Percentiles rank a stretch among this genome's conserved stretches.
These are phyloP conservation scores for Brachypodius melanocephalos DNA, from an alignment of 2,113 vertebrate species.

Conservation along the genomic window DNA sequence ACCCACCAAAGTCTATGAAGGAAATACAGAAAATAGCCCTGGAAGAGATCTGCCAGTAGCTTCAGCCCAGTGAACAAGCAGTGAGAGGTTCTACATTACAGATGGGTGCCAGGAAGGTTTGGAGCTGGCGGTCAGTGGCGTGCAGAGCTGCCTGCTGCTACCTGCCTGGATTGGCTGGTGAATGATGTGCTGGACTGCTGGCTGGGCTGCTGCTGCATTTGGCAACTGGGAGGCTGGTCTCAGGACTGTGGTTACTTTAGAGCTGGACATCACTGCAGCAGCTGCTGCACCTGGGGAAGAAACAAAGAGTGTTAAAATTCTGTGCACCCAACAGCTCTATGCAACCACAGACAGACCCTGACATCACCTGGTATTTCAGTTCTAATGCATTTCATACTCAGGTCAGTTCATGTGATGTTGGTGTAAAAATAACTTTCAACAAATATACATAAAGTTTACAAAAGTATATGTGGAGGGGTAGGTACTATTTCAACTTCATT, in stretches of 20 bases:
- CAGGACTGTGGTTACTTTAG: constrained; percentile 91
- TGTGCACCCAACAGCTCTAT: accelerated
- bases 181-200: constrained; percentile 92
- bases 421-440: neutral
- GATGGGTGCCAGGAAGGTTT: neutral
- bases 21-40: neutral
- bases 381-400: no score
- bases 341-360: neutral
- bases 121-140: accelerated
- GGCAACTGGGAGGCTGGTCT: constrained; percentile 87
- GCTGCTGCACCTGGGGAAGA: constrained; percentile 86
- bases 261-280: constrained; percentile 96
- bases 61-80: neutral
- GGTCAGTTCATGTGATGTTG: neutral
- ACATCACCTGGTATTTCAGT: neutral
- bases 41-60: neutral
- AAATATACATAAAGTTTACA: neutral
- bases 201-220: constrained; percentile 83
- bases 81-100: neutral
- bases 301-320: neutral
- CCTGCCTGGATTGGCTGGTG: constrained; percentile 92
- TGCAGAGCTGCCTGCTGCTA: neutral
- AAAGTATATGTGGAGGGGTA: neutral
- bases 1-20: neutral
- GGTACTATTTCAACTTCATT: neutral